Base-by-base conservation (phyloP, 2,888 invertebrate genomes). In the Caenorhabditis angaria region DNA sequence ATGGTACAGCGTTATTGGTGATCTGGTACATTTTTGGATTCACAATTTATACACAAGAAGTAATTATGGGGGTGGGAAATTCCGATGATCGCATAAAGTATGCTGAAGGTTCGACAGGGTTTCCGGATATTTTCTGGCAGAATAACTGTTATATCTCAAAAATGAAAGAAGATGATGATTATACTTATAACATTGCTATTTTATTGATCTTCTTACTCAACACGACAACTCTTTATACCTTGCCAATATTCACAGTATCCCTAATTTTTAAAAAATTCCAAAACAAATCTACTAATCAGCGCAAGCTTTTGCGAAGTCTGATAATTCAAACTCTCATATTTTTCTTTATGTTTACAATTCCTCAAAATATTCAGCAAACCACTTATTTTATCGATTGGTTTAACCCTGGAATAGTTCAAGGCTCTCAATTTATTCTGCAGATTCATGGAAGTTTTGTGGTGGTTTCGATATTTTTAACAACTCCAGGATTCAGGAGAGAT, bases 391-490 rank as follows among this genome's bases (percentile, higher is more conserved):
- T 4, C 18, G 1, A 3, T 5, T 54, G 28, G 27, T 54, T 54
- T 28, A 54, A 54, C 14, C 54, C 54, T 12, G 18, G 18, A 8
- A 4, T 54, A 24, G 24, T 54, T 27, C 54, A 54, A 8, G 4
- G 25, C 14, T 22, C 24, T 6, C 3, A 27, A 18, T 24, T 54
- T 28, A 8, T 54, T 5, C 12, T 24, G 25, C 54, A 54, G 14
- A 24, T 6, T 18, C 54, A 54, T 28, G 54, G 54, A 25, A 22
- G 27, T 54, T 54, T 54, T 18, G 54, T 54, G 24, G 24, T 24
- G 3, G 22, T 50, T 24, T 50, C 50, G 22, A 50, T 50, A 50
- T 50, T 50, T 50, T 1, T 50, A 8, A 50, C 50, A 22, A 50
- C n/a, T 50, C 22, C 10, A 20, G 10, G 18, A 24, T 50, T 50